Base-by-base conservation (phyloP, 1,140 invertebrate species). In the Tetranychus cinnabarinus region DNA sequence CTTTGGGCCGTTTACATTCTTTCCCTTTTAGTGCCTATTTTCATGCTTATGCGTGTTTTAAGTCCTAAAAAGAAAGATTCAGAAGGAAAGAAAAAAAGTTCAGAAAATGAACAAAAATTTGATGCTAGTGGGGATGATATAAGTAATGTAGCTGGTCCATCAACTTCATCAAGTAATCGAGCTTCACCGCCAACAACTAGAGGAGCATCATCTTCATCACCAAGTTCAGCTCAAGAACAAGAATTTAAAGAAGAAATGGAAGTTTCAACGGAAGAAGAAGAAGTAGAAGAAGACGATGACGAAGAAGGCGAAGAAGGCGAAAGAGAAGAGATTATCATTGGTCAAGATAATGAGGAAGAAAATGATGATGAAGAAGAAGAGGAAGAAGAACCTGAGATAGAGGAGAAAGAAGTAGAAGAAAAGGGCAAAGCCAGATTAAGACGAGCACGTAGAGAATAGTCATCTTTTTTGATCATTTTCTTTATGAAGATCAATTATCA, bases 1-100 rank as follows among this genome's bases (percentile, higher is more conserved):
- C 77, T 92, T 63, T 93, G 86, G 82, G 85, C 80, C 59, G 78
- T 86, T 58, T 88, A 89, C 72, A 78, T 93, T 66, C 70, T 93
- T 61, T 79, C 82, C 59, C 74, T 85, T 71, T 83, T 84, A 64
- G 71, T 93, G 58, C 81, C 88, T 42, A 77, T 85, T 65, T 76
- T 88, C 64, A 71, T 87, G 65, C 77, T 92, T 65, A 82, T 88
- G 72, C 48, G 65, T 46, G 60, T 52, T 56, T 36, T 31, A 33
- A 33, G 33, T 42, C 33, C 31, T 35, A 56, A 61, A 59, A 82
- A 77, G 73, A 83, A 79, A 72, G 81, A 78, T 62, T 78, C 81
- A 71, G 77, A 73, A 62, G 60, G 69, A 45, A 70, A 71, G 54
- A 72, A 75, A 54, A 77, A 80, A 69, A 73, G 69, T 64, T 60